Evolutionary conservation across 2,113 vertebrate species (phyloP).

Genomic region (Cheirogaleus medius): DNA sequence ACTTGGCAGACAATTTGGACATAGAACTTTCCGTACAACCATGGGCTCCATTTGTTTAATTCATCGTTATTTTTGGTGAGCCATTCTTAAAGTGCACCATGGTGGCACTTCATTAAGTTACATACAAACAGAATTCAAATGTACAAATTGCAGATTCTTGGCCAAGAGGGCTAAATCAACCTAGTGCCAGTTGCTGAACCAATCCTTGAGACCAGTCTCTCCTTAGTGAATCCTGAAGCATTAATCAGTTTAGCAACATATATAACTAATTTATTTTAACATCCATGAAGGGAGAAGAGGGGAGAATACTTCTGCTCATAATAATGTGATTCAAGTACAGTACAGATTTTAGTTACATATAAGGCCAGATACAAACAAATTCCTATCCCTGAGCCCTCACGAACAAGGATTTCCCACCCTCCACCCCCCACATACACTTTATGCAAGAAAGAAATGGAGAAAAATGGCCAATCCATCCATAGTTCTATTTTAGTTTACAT

Average conservation of each 20-base stretch:
- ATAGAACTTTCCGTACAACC: neutral
- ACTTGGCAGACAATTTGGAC: conserved; percentile 28
- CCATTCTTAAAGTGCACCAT: neutral
- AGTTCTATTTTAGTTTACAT: conserved; percentile 41
- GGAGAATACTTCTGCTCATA: neutral
- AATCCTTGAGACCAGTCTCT: neutral
- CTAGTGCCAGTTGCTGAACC: neutral
- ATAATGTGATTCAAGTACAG: neutral
- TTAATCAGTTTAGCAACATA: neutral
- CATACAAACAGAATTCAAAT: neutral
- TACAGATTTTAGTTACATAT: neutral
- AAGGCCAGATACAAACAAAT: neutral
- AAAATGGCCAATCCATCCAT: neutral
- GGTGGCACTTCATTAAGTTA: neutral
- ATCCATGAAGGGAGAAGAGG: neutral
- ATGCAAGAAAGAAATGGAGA: neutral
- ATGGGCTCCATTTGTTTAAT: neutral
- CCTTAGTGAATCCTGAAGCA: neutral
- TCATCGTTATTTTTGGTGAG: conserved; percentile 25
- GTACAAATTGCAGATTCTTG: neutral
- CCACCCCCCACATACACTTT: neutral
- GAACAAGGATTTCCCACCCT: neutral
- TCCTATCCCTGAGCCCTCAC: neutral
- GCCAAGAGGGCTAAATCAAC: neutral
- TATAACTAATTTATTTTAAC: conserved; percentile 25